Conservation (phyloP, 2,888 invertebrate genomes). For the Smittia aterrima region DNA sequence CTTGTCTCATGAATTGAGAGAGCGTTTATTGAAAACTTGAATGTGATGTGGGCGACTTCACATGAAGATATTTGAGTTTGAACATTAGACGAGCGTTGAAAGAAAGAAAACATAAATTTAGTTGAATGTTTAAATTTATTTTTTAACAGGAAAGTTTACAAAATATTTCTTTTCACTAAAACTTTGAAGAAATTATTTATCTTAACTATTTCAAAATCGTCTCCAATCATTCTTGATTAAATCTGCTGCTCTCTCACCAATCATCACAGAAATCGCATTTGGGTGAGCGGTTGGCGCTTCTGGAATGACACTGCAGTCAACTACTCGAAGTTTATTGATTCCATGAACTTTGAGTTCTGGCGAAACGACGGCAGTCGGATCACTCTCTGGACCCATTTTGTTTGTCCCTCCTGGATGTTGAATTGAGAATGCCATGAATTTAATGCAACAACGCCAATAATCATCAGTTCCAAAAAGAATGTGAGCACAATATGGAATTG, state of each 20-base stretch:
- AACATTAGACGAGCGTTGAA: too few relatives aligned
- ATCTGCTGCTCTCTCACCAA: conserved; percentile 70
- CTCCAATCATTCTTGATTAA: conserved; percentile 60
- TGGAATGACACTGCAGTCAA: conserved; percentile 69
- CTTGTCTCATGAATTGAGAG: too few relatives aligned
- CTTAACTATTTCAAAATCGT: conserved; percentile 30
- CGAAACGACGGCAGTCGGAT: conserved; percentile 55
- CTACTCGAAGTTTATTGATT: conserved; percentile 62
- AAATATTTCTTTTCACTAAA: too few relatives aligned
- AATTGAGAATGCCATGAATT: conserved; percentile 50
- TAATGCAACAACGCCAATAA: conserved; percentile 55
- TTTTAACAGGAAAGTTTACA: too few relatives aligned
- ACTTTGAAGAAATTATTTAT: too few relatives aligned
- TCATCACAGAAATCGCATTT: conserved; percentile 67
- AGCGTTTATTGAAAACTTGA: too few relatives aligned
- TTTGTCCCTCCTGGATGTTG: conserved; percentile 55
- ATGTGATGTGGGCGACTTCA: too few relatives aligned
- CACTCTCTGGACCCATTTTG: conserved; percentile 54
- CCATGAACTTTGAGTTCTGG: conserved; percentile 58
- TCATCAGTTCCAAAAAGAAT: conserved; percentile 51
- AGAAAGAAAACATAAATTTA: too few relatives aligned
- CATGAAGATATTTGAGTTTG: too few relatives aligned
- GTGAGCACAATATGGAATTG: conserved; percentile 58
- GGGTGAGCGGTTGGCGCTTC: conserved; percentile 65
- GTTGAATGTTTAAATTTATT: too few relatives aligned